Percentiles rank a stretch among this genome's conserved stretches.
Conservation (phyloP, 2,888 invertebrate genomes). For the Phasia obesa region DNA sequence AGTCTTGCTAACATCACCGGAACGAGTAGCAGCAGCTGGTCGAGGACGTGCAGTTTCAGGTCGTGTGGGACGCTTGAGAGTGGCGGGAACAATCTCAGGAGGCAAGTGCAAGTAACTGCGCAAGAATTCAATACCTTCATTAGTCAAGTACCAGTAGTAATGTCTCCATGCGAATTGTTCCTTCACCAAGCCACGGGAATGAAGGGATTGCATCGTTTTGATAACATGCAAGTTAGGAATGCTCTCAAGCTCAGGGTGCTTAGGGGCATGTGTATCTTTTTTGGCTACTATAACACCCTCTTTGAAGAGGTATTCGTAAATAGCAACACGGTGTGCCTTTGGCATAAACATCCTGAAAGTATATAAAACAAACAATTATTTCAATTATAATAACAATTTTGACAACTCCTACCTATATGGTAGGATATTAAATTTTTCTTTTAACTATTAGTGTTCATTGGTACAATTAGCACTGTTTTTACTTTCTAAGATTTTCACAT, state of each 20-base stretch:
- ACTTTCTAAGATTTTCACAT: slow-evolving; percentile 48
- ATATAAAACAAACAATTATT: neutral
- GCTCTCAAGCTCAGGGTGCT: slow-evolving; percentile 96
- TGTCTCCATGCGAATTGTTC: slow-evolving; percentile 99
- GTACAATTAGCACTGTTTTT: neutral
- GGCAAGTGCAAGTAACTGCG: slow-evolving; percentile 97
- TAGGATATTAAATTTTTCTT: neutral
- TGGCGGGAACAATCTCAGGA: slow-evolving; percentile 99
- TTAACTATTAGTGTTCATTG: slow-evolving; percentile 12
- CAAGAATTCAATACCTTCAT: slow-evolving; percentile 98
- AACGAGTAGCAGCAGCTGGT: slow-evolving; percentile 86
- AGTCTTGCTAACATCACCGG: slow-evolving; percentile 88
- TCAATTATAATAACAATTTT: neutral
- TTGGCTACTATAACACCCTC: slow-evolving; percentile 99
- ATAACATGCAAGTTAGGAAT: slow-evolving; percentile 99
- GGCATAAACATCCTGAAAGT: slow-evolving; percentile 99
- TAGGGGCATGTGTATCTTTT: slow-evolving; percentile 98
- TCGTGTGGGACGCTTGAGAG: slow-evolving; percentile 94
- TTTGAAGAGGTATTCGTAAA: slow-evolving; percentile 98
- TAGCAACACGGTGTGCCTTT: slow-evolving; percentile 97
- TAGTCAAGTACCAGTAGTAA: slow-evolving; percentile 98
- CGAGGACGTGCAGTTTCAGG: slow-evolving; percentile 93
- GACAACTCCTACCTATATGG: neutral
- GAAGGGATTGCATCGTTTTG: slow-evolving; percentile 97
- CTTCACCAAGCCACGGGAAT: slow-evolving; percentile 98